Base-by-base conservation (phyloP, 2,888 invertebrate genomes). In the Steinernema scapterisci region DNA sequence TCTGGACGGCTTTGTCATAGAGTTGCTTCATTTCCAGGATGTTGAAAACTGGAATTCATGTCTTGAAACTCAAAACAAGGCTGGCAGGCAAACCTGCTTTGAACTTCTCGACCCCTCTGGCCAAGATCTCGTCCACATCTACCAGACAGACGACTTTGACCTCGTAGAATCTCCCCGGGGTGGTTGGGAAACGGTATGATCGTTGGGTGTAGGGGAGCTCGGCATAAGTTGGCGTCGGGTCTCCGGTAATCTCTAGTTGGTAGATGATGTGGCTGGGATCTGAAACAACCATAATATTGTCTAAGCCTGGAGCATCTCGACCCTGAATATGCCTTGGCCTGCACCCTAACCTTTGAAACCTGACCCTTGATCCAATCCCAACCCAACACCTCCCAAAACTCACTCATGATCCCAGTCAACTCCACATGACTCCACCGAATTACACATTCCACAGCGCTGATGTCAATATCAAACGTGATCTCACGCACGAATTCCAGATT, bases 391-490 rank as follows among this genome's bases (percentile, higher is more conserved):
- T n/a, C n/a, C 52, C 19, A 21, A 52, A 21, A 52, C 52, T 52
- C 23, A 52, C 52, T 1, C 21, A 23, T 21, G 1, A 21, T 23
- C 9, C 31, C 31, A n/a, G 19, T 31, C 31, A 63, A 27, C 63
- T 63, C 27, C 23, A 11, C 27, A 27, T 25, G 63, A 2, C 25
- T 27, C 63, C 63, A 63, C 5, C 63, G 27, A 16, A 63, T 38
- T n/a, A 13, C 31, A n/a, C 63, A 63, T 25, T 31, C 63, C 63
- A 63, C 21, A 21, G 63, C 27, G 63, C 63, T 38, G 19, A 63
- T 16, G 31, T 63, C 31, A 31, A 31, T 27, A 27, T 63, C 31
- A 27, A 63, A 16, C 25, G 63, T 16, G 25, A 63, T 63, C 13
- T 16, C 16, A 16, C 16, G 63, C 13, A 63, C 21, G 7, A 27